Evolutionary conservation across 2,797 vertebrate species (phyloP).

Genomic region (Phoxinus dragarum): DNA sequence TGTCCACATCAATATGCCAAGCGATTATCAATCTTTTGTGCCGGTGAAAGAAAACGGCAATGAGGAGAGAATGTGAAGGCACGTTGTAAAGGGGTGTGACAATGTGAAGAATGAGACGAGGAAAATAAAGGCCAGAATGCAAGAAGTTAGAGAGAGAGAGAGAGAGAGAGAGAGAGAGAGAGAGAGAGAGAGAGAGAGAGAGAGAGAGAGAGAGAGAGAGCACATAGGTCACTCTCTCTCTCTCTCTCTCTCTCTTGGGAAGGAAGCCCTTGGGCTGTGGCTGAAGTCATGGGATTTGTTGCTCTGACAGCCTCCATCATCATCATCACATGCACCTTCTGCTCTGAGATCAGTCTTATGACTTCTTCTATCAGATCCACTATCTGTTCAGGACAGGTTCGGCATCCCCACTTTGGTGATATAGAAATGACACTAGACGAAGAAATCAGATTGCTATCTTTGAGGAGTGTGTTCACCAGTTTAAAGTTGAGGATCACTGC

Average conservation of each 20-base stretch:
- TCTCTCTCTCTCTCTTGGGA: too few relatives aligned
- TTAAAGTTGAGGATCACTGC: not conserved
- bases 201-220: too few relatives aligned
- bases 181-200: too few relatives aligned
- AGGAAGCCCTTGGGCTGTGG: conserved; percentile 49
- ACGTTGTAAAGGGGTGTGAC: conserved; percentile 11
- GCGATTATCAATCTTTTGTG: conserved; percentile 8
- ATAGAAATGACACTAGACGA: not conserved
- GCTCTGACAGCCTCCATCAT: conserved; percentile 48
- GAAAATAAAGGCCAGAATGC: conserved; percentile 51
- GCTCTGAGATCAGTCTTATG: conserved; percentile 30
- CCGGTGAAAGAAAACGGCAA: not conserved
- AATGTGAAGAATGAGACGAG: conserved; percentile 11
- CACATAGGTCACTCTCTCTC: too few relatives aligned
- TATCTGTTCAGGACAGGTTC: conserved; percentile 1
- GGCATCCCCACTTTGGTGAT: not conserved
- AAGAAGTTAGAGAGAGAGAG: conserved; percentile 56
- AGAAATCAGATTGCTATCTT: not conserved
- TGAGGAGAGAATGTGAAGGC: not conserved
- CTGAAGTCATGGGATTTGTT: conserved; percentile 42
- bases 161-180: not conserved
- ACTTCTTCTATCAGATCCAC: conserved; percentile 10
- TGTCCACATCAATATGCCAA: conserved; percentile 40
- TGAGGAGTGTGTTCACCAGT: not conserved
- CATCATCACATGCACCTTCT: conserved; percentile 44